Conservation (phyloP, 1,140 invertebrate species). For the Drosophila sp. region DNA sequence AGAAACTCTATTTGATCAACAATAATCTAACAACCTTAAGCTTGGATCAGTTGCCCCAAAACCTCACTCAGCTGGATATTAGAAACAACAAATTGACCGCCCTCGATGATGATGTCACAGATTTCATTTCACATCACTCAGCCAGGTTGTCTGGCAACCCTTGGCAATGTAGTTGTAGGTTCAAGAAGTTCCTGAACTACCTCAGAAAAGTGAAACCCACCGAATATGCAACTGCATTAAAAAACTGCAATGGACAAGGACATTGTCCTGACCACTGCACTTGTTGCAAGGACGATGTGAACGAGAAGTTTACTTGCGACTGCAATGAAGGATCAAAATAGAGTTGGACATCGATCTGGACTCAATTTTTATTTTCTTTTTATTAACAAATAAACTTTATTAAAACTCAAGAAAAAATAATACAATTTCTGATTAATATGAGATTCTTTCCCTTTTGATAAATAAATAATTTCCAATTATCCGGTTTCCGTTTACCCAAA, state of each 20-base stretch:
- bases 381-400: no score
- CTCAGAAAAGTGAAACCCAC: not conserved
- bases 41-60: not conserved
- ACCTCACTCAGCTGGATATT: not conserved
- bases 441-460: no score
- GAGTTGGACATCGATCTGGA: no score
- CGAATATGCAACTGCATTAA: not conserved
- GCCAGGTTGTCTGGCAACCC: not conserved
- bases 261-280: not conserved
- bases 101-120: not conserved
- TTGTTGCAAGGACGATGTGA: not conserved
- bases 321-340: not conserved
- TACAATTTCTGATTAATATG: no score
- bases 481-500: no score
- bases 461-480: no score
- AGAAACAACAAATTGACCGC: not conserved
- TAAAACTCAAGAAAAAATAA: no score
- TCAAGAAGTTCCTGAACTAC: not conserved
- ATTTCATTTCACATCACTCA: not conserved
- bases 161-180: slow-evolving; percentile 2
- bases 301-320: not conserved
- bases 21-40: not conserved
- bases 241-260: not conserved
- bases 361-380: no score
- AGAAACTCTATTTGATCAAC: not conserved